Percentiles rank a stretch among this genome's conserved stretches.
phyloP scores from a whole-genome alignment of 2,113 vertebrate species.

The Podarcis muralis region DNA sequence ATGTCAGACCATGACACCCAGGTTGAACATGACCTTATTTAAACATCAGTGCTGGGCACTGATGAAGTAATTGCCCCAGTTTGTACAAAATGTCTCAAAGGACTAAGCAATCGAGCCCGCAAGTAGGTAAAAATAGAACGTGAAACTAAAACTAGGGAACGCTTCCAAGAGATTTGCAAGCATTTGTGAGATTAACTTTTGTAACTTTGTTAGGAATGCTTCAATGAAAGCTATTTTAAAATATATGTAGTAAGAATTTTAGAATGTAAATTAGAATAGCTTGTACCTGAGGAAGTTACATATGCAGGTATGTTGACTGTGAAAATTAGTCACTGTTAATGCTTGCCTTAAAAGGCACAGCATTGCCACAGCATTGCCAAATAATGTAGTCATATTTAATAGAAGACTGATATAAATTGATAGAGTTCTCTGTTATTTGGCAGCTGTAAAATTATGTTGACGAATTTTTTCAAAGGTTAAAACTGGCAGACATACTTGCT shows the following conservation, averaged over 20 bases:
- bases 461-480: not conserved
- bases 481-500: not conserved
- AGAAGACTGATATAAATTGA: not conserved
- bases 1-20: not conserved
- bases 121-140: conserved; percentile 38
- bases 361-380: not conserved
- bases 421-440: not conserved
- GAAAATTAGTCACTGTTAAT: not conserved
- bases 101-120: conserved; percentile 15
- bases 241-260: not conserved
- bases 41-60: conserved; percentile 6
- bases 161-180: conserved; percentile 13
- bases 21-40: conserved; percentile 31
- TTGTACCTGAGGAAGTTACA: not conserved
- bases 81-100: conserved; percentile 18
- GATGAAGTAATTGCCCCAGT: conserved; percentile 11
- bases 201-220: not conserved
- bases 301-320: not conserved
- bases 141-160: conserved; percentile 30
- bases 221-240: not conserved
- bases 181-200: not conserved
- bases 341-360: too few relatives aligned
- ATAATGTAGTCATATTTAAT: not conserved
- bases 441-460: not conserved
- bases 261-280: conserved; percentile 4